Evolutionary conservation across 1,140 invertebrate genomes (phyloP), one percentile per base, ranked within the genome.

Genomic region (Drosophila ironensis): DNA sequence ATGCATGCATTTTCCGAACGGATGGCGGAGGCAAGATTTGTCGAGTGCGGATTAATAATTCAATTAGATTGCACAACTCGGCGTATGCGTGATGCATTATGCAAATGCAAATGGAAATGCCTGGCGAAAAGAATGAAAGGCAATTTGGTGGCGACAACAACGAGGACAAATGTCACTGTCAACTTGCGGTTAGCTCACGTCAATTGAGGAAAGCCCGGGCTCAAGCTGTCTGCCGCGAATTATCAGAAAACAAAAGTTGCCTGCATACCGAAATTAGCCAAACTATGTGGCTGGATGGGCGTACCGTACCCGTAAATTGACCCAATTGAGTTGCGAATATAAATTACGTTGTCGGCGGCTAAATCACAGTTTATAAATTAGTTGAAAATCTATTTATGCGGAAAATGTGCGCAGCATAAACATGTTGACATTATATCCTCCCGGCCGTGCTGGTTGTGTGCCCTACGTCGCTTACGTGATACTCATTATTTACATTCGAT

Each of bases 401-500:
- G 52, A 74, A 86, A 74, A 73, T 71, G 59, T 59, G 41, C n/a
- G n/a, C n/a, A n/a, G n/a, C n/a, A n/a, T n/a, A n/a, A n/a, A n/a
- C n/a, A n/a, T 53, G 51, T 44, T 51, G 66, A 57, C 56, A 60
- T 37, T n/a, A 64, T 37, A 51, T 14, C 24, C 19, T 37, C 27
- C 19, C 9, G 27, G 45, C 25, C 45, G 38, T 19, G 45, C 38
- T 37, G 2, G 4, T 12, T 48, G 11, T 47, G 50, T 45, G 56
- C 30, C 37, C 52, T 12, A 3, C 11, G 1, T 25, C 11, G 14
- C 12, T 33, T 61, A 60, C 68, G 69, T 71, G 73, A 54, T 59
- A 67, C 60, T 73, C 80, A 86, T 84, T 84, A 86, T 84, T 84
- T 86, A 84, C 80, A 86, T 84, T 84, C 78, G 78, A 84, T 84